phyloP scores from a whole-genome alignment of 2,888 invertebrate genomes.

The Cinara cedri region DNA sequence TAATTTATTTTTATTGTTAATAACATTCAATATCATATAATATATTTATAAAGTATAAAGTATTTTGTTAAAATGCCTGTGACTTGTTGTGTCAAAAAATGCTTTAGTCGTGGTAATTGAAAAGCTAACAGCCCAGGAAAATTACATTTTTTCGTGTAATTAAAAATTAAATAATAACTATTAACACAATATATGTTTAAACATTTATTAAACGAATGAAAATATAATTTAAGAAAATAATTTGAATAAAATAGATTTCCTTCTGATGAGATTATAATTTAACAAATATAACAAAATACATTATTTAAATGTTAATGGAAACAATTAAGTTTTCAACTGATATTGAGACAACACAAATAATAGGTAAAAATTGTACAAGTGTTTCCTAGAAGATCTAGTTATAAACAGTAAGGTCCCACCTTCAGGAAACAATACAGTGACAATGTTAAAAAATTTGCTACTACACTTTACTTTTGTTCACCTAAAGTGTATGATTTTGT shows the following conservation, averaged over 20 bases:
- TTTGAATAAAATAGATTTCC: background rate
- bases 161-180: background rate
- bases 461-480: slow-evolving; percentile 10
- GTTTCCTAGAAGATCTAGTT: background rate
- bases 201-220: background rate
- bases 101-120: background rate
- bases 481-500: background rate
- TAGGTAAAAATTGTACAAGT: no score
- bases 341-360: no score
- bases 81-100: background rate
- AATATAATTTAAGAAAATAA: background rate
- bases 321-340: background rate
- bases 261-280: background rate
- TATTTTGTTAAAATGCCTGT: background rate
- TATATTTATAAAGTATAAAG: background rate
- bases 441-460: slow-evolving; percentile 1
- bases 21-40: background rate
- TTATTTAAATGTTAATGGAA: slow-evolving; percentile 4
- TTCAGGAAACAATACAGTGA: background rate
- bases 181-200: background rate
- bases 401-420: background rate
- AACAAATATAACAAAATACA: background rate
- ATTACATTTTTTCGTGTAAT: slow-evolving; percentile 1
- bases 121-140: background rate
- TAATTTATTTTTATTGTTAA: background rate